Conservation (phyloP, 2,113 vertebrate species). For the Anolis sagrei region DNA sequence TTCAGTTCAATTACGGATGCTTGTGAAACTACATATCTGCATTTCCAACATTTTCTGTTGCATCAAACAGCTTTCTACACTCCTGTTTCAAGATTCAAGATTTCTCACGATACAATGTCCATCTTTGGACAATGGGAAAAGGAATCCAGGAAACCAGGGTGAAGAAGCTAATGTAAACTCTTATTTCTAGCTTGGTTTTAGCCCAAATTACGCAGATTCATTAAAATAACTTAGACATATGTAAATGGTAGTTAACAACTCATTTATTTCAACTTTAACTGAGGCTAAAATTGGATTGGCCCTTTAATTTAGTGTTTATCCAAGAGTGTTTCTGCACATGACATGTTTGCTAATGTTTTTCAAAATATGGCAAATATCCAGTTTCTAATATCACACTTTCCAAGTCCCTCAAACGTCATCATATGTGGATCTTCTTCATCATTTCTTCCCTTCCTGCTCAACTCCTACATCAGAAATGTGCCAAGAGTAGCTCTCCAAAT, state of each 20-base stretch:
- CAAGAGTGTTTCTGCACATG: neutral
- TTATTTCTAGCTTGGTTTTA: neutral
- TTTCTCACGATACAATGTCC: neutral
- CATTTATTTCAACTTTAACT: no score
- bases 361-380: neutral
- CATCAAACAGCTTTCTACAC: no score
- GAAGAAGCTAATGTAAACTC: neutral
- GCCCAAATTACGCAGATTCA: no score
- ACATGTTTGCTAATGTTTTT: neutral
- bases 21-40: neutral
- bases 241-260: no score
- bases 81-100: no score
- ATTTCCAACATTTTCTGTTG: neutral
- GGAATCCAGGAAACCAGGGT: neutral
- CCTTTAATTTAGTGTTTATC: neutral
- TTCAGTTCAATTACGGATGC: neutral
- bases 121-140: neutral
- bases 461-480: neutral
- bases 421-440: neutral
- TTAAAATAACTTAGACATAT: no score
- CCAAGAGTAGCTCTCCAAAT: no score
- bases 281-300: no score
- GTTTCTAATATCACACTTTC: neutral
- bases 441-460: neutral
- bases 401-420: neutral